Evolutionary conservation across 2,888 invertebrate species (phyloP), one percentile per base, ranked within the genome.

Genomic region (Microctonus aethiopoides): DNA sequence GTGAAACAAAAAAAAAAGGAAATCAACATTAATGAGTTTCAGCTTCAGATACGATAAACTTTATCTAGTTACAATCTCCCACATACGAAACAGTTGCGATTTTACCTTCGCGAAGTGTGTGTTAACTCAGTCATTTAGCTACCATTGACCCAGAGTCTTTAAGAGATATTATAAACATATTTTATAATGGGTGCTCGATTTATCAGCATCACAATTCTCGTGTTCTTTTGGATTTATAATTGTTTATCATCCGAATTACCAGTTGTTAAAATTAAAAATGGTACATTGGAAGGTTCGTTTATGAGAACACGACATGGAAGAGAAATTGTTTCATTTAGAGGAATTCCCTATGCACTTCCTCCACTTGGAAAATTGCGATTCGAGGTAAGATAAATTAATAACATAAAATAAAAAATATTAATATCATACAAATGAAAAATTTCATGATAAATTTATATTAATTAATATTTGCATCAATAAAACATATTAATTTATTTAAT

Each of bases 341-440:
- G 90, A 0, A 86, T 92, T 51, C 91, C 91, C 0, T 92, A 89
- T 79, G 91, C 91, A 0, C 79, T 87, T 72, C 89, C 91, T 0
- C 91, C 91, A 0, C 56, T 91, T 5, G 90, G 88, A 16, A 86
- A 89, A 0, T 83, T 91, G 10, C 86, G 91, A 76, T 92, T 92
- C 82, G 88, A 89, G 89, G 91, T 91, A 84, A 79, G 77, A 67
- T 36, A 34, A 56, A 32, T 52, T n/a, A 1, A 13, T 1, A 16
- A 29, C 4, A 51, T 7, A 52, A 16, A 20, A 20, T 46, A 24
- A n/a, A n/a, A n/a, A n/a, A n/a, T n/a, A n/a, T n/a, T n/a, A n/a
- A n/a, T n/a, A n/a, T n/a, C n/a, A n/a, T n/a, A n/a, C n/a, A n/a
- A n/a, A n/a, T n/a, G n/a, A n/a, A n/a, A n/a, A n/a, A n/a, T n/a